These are phyloP conservation scores for Argyrosomus japonicus DNA, from an alignment of 2,113 vertebrate species.

Conservation along the genomic window DNA sequence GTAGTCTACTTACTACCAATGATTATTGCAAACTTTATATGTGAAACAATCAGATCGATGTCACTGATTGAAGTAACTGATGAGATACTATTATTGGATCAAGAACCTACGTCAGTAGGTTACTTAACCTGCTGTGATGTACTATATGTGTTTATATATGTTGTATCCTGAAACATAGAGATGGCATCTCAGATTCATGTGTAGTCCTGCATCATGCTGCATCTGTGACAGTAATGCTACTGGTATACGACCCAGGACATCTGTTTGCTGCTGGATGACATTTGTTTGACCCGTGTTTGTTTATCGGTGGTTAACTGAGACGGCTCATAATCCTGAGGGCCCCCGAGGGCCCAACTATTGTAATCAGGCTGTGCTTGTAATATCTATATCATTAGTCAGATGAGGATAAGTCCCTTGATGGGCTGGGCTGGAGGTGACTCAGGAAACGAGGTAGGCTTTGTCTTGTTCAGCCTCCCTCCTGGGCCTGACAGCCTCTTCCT, in stretches of 20 bases:
- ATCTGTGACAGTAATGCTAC: constrained; percentile 6
- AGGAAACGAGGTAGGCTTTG: constrained; percentile 32
- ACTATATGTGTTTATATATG: neutral
- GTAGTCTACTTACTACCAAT: neutral
- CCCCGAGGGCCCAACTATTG: constrained; percentile 39
- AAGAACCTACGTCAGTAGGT: constrained; percentile 6
- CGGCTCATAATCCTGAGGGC: neutral
- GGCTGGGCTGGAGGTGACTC: constrained; percentile 59
- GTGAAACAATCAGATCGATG: neutral
- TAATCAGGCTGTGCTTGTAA: constrained; percentile 37
- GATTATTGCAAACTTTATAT: neutral
- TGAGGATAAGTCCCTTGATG: constrained; percentile 76
- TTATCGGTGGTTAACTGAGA: constrained; percentile 52
- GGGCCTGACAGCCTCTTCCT: constrained; percentile 48
- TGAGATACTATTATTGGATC: neutral
- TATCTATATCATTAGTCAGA: constrained; percentile 75
- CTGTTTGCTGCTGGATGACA: constrained; percentile 34
- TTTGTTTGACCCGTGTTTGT: constrained; percentile 43
- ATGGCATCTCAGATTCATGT: constrained; percentile 18
- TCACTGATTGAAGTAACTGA: constrained; percentile 4
- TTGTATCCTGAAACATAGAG: constrained; percentile 10
- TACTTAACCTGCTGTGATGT: constrained; percentile 24
- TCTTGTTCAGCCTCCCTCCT: constrained; percentile 43
- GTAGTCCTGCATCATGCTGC: constrained; percentile 22
- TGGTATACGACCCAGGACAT: constrained; percentile 32